Evolutionary conservation across 2,888 invertebrate genomes (phyloP).

Genomic region (Drosophila greeni): DNA sequence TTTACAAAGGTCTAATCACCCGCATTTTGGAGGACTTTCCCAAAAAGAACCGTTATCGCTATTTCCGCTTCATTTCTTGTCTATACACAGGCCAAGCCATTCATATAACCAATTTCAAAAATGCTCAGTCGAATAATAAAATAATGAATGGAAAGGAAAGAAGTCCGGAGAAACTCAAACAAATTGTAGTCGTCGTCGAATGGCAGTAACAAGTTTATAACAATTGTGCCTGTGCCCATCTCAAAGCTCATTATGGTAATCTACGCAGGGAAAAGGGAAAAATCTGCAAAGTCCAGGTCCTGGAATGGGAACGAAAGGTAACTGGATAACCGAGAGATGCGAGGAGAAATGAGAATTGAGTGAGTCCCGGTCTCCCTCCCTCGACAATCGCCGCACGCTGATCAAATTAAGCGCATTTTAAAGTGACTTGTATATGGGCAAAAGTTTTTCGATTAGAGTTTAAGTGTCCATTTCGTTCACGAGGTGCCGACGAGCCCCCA

Average conservation of each 20-base stretch:
- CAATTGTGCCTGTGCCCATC: constrained; percentile 44
- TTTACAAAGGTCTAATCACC: constrained; percentile 10
- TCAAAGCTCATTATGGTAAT: constrained; percentile 66
- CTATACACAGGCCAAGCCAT: constrained; percentile 12
- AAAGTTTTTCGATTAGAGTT: constrained; percentile 74
- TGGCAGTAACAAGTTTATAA: constrained; percentile 66
- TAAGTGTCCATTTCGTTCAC: constrained; percentile 70
- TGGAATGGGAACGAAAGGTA: constrained; percentile 14
- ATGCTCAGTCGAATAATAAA: constrained; percentile 24
- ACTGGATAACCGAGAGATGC: constrained; percentile 17
- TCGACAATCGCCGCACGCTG: constrained; percentile 70
- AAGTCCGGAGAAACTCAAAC: constrained; percentile 47
- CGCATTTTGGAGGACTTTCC: constrained; percentile 25
- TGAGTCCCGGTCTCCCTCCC: constrained; percentile 6
- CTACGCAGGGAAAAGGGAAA: constrained; percentile 38
- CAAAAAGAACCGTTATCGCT: constrained; percentile 13
- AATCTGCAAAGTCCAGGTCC: neutral
- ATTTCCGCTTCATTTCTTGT: constrained; percentile 35
- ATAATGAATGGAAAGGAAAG: constrained; percentile 27
- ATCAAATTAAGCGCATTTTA: constrained; percentile 73
- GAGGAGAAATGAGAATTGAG: constrained; percentile 25
- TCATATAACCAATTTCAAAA: constrained; percentile 45
- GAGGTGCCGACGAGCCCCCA: constrained; percentile 62
- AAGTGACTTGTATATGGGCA: constrained; percentile 72
- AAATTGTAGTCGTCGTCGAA: constrained; percentile 63